Evolutionary conservation across 1,140 invertebrate genomes (phyloP).

Genomic region (Macrostomum lignano): DNA sequence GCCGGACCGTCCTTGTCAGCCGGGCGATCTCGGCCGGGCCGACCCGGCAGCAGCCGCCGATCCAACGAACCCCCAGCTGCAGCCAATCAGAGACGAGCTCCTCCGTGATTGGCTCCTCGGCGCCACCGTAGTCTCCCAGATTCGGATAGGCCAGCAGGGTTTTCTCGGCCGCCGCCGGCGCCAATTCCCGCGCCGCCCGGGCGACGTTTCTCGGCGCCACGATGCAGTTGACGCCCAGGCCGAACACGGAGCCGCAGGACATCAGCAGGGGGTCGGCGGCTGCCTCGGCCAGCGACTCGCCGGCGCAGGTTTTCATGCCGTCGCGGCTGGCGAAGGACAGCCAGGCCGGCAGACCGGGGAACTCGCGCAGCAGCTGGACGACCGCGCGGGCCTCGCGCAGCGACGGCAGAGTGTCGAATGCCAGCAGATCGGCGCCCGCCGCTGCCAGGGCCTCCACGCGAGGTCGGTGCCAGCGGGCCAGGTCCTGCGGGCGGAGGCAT

Average conservation of each 20-base stretch:
- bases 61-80: constrained; percentile 37
- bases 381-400: constrained; percentile 48
- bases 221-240: constrained; percentile 59
- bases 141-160: constrained; percentile 14
- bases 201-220: constrained; percentile 35
- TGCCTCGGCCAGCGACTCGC: constrained; percentile 39
- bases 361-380: constrained; percentile 42
- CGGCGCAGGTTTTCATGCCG: constrained; percentile 23
- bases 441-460: constrained; percentile 43
- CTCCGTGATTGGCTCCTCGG: constrained; percentile 19
- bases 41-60: constrained; percentile 50
- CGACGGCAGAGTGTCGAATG: constrained; percentile 62
- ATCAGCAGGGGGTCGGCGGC: constrained; percentile 30
- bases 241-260: constrained; percentile 40
- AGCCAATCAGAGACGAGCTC: too few relatives aligned
- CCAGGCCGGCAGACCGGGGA: constrained; percentile 43
- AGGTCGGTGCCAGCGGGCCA: constrained; percentile 49
- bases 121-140: constrained; percentile 5
- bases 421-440: constrained; percentile 47
- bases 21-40: constrained; percentile 35
- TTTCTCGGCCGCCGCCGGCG: constrained; percentile 28
- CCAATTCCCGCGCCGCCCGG: constrained; percentile 30
- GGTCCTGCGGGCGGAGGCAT: constrained; percentile 15
- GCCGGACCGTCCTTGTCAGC: too few relatives aligned
- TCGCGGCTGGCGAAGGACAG: constrained; percentile 45